phyloP scores from a whole-genome alignment of 2,113 vertebrate genomes.

The Ceratotherium simum region DNA sequence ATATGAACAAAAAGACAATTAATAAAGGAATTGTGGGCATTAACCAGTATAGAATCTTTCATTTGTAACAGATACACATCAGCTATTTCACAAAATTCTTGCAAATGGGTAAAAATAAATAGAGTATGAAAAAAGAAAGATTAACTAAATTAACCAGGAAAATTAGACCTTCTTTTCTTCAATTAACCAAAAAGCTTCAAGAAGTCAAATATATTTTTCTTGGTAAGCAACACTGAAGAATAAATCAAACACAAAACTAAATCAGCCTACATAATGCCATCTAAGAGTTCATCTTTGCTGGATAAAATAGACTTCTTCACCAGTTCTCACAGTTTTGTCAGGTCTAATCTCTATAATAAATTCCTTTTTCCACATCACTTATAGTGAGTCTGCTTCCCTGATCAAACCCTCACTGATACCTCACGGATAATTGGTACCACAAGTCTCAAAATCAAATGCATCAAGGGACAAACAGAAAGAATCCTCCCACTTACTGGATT shows the following conservation, averaged over 20 bases:
- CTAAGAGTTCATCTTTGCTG: background rate
- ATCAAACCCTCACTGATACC: background rate
- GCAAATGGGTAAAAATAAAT: slow-evolving; percentile 43
- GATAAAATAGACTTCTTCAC: background rate
- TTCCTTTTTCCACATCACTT: background rate
- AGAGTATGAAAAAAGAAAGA: background rate
- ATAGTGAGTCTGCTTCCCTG: background rate
- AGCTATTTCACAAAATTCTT: slow-evolving; percentile 39
- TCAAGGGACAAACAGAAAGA: background rate
- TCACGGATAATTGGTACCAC: background rate
- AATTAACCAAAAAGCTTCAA: slow-evolving; percentile 43
- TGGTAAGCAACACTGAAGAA: slow-evolving; percentile 6
- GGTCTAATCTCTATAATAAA: background rate
- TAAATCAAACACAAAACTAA: slow-evolving; percentile 27
- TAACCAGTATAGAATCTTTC: background rate
- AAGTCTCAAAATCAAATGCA: background rate
- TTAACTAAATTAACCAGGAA: slow-evolving; percentile 31
- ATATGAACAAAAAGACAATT: slow-evolving; percentile 38
- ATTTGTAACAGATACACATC: background rate
- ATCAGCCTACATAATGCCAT: background rate
- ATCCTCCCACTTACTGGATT: background rate
- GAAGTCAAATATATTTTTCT: background rate
- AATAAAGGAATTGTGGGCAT: background rate
- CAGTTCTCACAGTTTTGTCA: background rate
- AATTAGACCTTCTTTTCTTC: background rate